phyloP scores from a whole-genome alignment of 2,113 vertebrate species.

The Ceyx melanurus region DNA sequence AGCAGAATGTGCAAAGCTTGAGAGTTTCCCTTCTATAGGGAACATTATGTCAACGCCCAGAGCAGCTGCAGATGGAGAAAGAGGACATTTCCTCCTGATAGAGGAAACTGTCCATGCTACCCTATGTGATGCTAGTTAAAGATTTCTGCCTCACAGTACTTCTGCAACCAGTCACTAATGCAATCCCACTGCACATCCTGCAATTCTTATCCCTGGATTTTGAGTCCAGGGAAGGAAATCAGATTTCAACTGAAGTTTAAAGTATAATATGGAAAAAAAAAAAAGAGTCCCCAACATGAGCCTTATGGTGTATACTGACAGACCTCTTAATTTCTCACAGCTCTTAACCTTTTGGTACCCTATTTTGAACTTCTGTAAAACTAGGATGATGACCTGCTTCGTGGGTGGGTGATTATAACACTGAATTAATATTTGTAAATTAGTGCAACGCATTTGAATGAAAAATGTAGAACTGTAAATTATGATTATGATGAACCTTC shows the following conservation, averaged over 20 bases:
- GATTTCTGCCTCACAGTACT: neutral
- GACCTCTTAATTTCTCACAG: constrained; percentile 59
- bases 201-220: neutral
- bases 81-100: neutral
- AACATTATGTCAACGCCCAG: neutral
- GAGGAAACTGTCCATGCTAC: neutral
- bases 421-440: constrained; percentile 68
- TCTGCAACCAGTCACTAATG: neutral
- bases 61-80: neutral
- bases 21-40: neutral
- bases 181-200: neutral
- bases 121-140: neutral
- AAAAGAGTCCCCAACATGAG: constrained; percentile 16
- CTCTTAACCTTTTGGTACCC: constrained; percentile 40
- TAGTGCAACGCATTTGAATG: constrained; percentile 54
- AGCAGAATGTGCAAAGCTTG: neutral
- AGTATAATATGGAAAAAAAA: constrained; percentile 30
- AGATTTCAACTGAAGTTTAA: constrained; percentile 30
- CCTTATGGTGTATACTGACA: constrained; percentile 50
- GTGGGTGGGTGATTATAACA: constrained; percentile 55
- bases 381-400: constrained; percentile 52
- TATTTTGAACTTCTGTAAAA: constrained; percentile 40
- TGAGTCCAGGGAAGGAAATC: constrained; percentile 1
- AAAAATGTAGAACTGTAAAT: constrained; percentile 62
- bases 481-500: constrained; percentile 37